phyloP scores from a whole-genome alignment of 1,140 invertebrate genomes.

The Agrypnia vestita region DNA sequence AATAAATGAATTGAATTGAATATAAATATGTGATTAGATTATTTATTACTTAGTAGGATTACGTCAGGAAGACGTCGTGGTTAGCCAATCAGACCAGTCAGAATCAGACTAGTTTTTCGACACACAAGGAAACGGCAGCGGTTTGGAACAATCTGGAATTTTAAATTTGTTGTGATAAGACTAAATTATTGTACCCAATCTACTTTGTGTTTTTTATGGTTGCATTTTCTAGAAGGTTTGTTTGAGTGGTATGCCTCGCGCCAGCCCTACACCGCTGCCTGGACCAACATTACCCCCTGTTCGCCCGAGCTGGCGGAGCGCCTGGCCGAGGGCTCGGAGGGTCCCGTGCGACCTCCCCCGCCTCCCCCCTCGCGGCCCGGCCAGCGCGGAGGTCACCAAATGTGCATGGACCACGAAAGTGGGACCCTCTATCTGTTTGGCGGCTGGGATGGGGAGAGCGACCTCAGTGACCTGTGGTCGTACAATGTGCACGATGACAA shows the following conservation, averaged over 20 bases:
- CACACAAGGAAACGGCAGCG: no score
- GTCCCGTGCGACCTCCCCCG: conserved; percentile 39
- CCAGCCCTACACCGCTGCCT: conserved; percentile 83
- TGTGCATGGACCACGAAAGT: conserved; percentile 85
- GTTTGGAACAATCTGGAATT: no score
- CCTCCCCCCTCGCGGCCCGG: conserved; percentile 74
- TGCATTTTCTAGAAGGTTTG: conserved; percentile 75
- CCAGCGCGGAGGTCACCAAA: conserved; percentile 92
- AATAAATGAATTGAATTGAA: no score
- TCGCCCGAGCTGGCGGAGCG: conserved; percentile 66
- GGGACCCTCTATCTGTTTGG: conserved; percentile 91
- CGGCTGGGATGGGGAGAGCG: conserved; percentile 91
- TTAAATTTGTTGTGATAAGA: no score
- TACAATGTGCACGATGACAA: conserved; percentile 81
- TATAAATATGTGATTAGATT: no score
- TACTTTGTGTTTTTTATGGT: no score
- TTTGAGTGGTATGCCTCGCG: conserved; percentile 83
- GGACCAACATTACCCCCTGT: conserved; percentile 75
- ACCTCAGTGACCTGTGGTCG: conserved; percentile 89
- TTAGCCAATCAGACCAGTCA: no score
- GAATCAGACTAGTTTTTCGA: no score
- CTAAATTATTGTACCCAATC: no score
- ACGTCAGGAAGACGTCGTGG: no score
- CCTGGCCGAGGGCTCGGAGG: conserved; percentile 62
- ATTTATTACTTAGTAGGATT: no score